phyloP scores from a whole-genome alignment of 2,888 invertebrate genomes.

The Harpalus rufipes region DNA sequence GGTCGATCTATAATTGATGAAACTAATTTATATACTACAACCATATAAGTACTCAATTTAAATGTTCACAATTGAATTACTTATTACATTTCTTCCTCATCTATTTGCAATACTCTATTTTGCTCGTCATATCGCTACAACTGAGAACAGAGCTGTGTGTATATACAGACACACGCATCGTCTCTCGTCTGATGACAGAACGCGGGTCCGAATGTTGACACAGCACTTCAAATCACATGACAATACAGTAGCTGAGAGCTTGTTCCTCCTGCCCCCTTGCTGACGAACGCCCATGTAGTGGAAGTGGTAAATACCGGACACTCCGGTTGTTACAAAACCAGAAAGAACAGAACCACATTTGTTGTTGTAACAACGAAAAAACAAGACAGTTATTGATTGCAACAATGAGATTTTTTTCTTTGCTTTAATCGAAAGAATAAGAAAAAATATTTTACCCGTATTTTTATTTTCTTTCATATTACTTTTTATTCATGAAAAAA shows the following conservation, averaged over 20 bases:
- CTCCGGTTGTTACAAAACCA: conserved; percentile 2
- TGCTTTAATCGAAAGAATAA: no score
- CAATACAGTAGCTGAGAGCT: conserved; percentile 76
- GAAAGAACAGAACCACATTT: background rate
- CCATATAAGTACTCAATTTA: background rate
- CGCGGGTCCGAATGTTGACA: conserved; percentile 73
- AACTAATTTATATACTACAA: background rate
- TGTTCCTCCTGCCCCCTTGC: conserved; percentile 1
- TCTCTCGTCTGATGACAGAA: conserved; percentile 31
- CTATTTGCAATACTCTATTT: background rate
- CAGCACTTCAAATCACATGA: conserved; percentile 77
- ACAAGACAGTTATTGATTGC: background rate
- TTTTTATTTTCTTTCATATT: no score
- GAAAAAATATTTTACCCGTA: no score
- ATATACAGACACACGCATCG: conserved; percentile 36
- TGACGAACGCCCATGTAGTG: background rate
- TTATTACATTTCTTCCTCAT: background rate
- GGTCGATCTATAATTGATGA: background rate
- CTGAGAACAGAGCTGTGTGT: conserved; percentile 9
- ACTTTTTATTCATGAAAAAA: no score
- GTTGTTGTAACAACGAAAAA: background rate
- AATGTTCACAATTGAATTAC: background rate
- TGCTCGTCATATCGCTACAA: background rate
- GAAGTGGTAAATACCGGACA: background rate
- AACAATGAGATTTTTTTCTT: no score